Conservation (phyloP, 2,797 vertebrate species). For the Diglossa cyanea region DNA sequence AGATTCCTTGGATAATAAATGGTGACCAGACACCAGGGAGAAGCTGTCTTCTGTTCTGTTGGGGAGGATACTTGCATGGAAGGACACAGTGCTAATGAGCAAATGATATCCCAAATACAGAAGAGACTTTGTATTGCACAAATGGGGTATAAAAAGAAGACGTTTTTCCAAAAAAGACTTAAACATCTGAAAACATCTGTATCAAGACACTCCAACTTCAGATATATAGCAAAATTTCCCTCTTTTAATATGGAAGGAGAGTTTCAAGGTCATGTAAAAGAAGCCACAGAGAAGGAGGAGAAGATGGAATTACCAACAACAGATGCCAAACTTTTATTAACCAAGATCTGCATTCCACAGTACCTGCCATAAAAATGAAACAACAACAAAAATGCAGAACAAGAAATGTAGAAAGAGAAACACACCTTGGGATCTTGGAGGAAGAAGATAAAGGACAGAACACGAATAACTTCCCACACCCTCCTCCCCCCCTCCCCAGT, state of each 20-base stretch:
- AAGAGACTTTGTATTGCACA: conserved; percentile 1
- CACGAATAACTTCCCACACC: neutral
- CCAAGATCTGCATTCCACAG: neutral
- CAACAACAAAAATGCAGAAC: neutral
- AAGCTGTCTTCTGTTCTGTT: conserved; percentile 13
- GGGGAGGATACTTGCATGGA: conserved; percentile 31
- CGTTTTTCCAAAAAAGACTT: neutral
- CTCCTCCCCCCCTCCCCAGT: neutral
- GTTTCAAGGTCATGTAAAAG: neutral
- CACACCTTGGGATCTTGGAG: neutral
- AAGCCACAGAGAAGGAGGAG: neutral
- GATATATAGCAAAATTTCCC: neutral
- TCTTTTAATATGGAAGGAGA: neutral
- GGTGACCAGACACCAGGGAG: conserved; percentile 57
- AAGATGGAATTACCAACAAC: neutral
- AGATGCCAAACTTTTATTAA: neutral
- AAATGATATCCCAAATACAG: neutral
- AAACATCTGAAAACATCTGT: neutral
- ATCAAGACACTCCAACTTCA: neutral
- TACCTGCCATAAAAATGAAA: neutral
- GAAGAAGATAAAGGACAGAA: conserved; percentile 12
- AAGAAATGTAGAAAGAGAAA: neutral
- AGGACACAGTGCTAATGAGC: conserved; percentile 4
- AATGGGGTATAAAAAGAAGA: conserved; percentile 18
- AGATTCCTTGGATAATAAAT: conserved; percentile 75